Percentiles rank a stretch among this genome's conserved stretches.
Conservation (phyloP, 2,797 vertebrate species). For the Myripristis murdjan region DNA sequence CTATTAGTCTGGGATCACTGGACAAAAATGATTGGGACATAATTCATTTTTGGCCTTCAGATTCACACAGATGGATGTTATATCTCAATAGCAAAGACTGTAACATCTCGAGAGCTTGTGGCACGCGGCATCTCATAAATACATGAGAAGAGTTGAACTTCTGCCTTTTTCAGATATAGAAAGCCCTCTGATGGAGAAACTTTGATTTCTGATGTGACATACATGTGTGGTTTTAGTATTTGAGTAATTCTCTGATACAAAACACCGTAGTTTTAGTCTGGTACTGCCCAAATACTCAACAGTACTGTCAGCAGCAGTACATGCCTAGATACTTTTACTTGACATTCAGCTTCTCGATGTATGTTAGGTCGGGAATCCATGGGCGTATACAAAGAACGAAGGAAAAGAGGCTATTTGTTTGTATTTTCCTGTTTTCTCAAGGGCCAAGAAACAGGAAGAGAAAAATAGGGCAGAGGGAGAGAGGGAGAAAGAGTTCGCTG, state of each 20-base stretch:
- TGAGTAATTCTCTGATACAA: not conserved
- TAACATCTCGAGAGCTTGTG: not conserved
- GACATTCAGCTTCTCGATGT: not conserved
- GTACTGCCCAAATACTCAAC: not conserved
- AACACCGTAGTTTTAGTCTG: not conserved
- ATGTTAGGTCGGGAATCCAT: not conserved
- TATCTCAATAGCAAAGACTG: not conserved
- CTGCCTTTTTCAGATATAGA: too few species aligned
- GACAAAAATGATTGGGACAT: too few species aligned
- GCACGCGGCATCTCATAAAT: too few species aligned
- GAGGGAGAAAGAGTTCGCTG: not conserved
- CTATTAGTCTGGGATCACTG: too few species aligned
- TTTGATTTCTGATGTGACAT: too few species aligned
- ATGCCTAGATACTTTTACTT: not conserved
- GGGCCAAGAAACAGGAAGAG: constrained; percentile 28
- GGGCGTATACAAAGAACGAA: not conserved
- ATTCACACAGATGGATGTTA: not conserved
- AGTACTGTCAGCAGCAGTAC: not conserved
- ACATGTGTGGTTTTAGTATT: not conserved
- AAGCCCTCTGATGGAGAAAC: too few species aligned
- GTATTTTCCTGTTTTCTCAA: constrained; percentile 40
- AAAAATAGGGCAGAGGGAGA: not conserved
- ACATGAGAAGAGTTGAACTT: too few species aligned
- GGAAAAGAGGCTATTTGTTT: constrained; percentile 15
- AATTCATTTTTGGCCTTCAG: not conserved